A percentile compares a stretch with the other conserved stretches of the same genome.
Evolutionary conservation across 2,113 vertebrate species (phyloP).

Genomic region (Leptobrachium ailaonicum): DNA sequence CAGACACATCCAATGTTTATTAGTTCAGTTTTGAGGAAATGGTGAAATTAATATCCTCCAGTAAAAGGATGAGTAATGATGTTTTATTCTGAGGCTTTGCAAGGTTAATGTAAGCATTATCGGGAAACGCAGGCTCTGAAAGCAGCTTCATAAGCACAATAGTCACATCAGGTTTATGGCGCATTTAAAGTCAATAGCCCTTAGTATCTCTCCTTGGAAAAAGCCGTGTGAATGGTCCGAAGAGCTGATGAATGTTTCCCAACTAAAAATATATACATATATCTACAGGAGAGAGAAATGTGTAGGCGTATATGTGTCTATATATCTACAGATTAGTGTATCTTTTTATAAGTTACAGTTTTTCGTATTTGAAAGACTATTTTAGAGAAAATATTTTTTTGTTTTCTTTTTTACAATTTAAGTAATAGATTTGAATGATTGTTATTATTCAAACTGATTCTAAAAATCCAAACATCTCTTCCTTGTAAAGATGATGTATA

Average conservation of each 20-base stretch:
- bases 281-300: too few species aligned
- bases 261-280: neutral
- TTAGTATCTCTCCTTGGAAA: slow-evolving; percentile 47
- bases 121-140: slow-evolving; percentile 39
- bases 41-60: slow-evolving; percentile 48
- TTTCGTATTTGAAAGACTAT: too few species aligned
- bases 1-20: slow-evolving; percentile 35
- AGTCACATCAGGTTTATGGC: slow-evolving; percentile 48
- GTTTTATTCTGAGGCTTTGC: slow-evolving; percentile 51
- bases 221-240: slow-evolving; percentile 31
- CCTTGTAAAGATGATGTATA: too few species aligned
- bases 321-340: too few species aligned
- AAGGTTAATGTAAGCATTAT: slow-evolving; percentile 41
- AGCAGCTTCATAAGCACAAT: slow-evolving; percentile 44
- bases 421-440: too few species aligned
- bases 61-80: slow-evolving; percentile 42
- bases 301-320: too few species aligned
- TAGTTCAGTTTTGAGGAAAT: slow-evolving; percentile 34
- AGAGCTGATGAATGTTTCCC: slow-evolving; percentile 41
- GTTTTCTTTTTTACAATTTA: too few species aligned
- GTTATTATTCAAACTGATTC: too few species aligned
- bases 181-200: slow-evolving; percentile 46
- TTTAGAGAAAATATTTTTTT: too few species aligned
- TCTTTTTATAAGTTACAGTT: too few species aligned
- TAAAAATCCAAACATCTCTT: too few species aligned